Conservation (phyloP, 1,140 invertebrate genomes). For the Bicyclus anynana region DNA sequence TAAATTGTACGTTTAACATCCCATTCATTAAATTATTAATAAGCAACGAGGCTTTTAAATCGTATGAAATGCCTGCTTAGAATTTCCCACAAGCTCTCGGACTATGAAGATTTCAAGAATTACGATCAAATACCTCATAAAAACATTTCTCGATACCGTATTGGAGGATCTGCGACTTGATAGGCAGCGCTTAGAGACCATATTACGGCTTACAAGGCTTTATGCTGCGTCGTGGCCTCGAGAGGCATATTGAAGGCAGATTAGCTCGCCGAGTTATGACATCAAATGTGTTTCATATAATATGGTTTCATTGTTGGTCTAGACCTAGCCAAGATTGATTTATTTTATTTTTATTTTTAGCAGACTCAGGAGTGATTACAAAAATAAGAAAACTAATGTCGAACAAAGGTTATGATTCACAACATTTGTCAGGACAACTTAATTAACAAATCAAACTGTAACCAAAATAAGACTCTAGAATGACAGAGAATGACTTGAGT, state of each 20-base stretch:
- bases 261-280: background rate
- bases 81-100: background rate
- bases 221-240: background rate
- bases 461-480: too few relatives aligned
- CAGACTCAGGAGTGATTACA: too few relatives aligned
- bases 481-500: too few relatives aligned
- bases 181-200: conserved; percentile 2
- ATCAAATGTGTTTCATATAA: background rate
- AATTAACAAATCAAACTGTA: too few relatives aligned
- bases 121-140: conserved; percentile 10
- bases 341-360: too few relatives aligned
- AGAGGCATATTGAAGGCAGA: conserved; percentile 5
- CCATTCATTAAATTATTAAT: too few relatives aligned
- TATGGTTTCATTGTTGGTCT: background rate
- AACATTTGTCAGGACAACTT: too few relatives aligned
- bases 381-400: too few relatives aligned
- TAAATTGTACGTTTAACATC: too few relatives aligned
- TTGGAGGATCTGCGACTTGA: background rate
- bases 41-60: too few relatives aligned
- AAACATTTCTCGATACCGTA: conserved; percentile 14
- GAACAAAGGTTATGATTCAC: too few relatives aligned
- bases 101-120: background rate
- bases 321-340: background rate
- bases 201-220: conserved; percentile 16
- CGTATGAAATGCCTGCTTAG: background rate